Conservation (phyloP, 2,797 vertebrate genomes). For the Manis pentadactyla region DNA sequence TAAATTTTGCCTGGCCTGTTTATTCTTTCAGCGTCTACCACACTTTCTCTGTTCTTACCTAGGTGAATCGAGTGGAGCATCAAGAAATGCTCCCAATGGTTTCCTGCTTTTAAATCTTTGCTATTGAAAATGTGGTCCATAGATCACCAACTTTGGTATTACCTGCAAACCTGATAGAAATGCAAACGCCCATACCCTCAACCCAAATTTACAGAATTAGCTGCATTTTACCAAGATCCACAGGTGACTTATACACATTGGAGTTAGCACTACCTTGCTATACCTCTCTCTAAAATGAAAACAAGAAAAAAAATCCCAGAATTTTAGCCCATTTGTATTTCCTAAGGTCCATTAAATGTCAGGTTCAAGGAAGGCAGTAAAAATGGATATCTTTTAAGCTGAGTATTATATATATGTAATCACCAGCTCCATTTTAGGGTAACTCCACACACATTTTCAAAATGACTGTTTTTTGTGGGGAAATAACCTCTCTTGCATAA, state of each 20-base stretch:
- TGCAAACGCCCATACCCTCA: accelerated
- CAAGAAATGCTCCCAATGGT: not conserved
- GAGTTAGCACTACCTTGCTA: not conserved
- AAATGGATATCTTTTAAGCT: not conserved
- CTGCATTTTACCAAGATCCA: not conserved
- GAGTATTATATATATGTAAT: not conserved
- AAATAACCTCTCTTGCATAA: not conserved
- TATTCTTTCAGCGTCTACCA: not conserved
- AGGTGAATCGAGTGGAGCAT: not conserved
- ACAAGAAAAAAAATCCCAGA: not conserved
- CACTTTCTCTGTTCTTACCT: not conserved
- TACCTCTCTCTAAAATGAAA: not conserved
- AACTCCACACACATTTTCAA: not conserved
- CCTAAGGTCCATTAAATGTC: not conserved
- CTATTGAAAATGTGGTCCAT: not conserved
- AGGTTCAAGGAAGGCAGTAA: not conserved
- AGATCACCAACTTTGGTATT: not conserved
- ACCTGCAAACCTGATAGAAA: not conserved
- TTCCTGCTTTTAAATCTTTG: not conserved
- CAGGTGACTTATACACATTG: too few relatives aligned
- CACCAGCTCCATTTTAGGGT: not conserved
- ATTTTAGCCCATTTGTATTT: not conserved
- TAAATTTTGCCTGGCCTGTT: not conserved
- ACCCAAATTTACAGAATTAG: not conserved
- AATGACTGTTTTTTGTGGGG: not conserved